phyloP scores from a whole-genome alignment of 2,797 vertebrate species.

The Ispidina picta region DNA sequence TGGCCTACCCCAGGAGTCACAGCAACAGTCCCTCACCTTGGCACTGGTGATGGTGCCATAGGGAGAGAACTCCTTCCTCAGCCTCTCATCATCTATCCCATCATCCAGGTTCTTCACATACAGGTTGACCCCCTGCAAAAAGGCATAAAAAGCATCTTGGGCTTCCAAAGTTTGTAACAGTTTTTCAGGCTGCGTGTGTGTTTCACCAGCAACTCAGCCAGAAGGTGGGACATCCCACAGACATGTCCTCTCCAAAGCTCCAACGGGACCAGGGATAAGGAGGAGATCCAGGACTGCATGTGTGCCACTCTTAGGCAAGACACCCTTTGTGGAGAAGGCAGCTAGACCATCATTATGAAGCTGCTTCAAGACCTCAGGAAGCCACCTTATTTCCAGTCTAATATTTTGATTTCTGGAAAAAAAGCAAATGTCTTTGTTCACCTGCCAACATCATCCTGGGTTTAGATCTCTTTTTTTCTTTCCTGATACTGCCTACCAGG shows the following conservation, averaged over 20 bases:
- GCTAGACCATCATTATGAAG: not conserved
- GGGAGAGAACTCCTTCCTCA: conserved; percentile 93
- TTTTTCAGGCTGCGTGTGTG: not conserved
- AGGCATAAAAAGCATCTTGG: not conserved
- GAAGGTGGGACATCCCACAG: not conserved
- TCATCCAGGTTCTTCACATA: conserved; percentile 98
- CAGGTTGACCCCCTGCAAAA: conserved; percentile 91
- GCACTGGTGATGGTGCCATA: conserved; percentile 96
- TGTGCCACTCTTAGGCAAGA: accelerated
- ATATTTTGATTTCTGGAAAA: not conserved
- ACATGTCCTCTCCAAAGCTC: not conserved
- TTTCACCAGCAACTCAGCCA: not conserved
- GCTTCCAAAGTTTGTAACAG: not conserved
- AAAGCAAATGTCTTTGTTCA: not conserved
- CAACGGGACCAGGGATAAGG: accelerated
- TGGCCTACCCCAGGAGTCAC: not conserved
- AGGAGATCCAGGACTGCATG: accelerated
- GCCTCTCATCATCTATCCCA: conserved; percentile 88
- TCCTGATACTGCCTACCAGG: not conserved
- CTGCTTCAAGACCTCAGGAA: not conserved
- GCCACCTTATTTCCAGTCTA: not conserved
- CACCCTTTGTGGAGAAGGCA: accelerated
- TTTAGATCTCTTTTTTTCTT: not conserved
- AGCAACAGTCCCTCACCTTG: conserved; percentile 76
- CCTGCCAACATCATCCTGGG: not conserved